Evolutionary conservation across 2,113 vertebrate species (phyloP).

Genomic region (Sinocyclocheilus anshuiensis): DNA sequence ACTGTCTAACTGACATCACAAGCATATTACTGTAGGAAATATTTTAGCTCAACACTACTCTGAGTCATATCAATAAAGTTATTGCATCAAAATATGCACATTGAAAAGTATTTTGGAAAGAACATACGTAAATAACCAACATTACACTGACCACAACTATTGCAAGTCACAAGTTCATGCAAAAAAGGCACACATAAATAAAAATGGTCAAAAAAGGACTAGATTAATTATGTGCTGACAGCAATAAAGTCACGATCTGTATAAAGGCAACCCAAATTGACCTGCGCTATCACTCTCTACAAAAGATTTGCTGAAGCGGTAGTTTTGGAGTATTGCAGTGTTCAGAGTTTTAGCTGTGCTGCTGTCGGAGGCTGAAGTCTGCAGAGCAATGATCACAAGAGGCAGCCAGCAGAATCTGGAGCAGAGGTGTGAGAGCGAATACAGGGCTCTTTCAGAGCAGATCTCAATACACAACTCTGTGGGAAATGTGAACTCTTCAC

Average conservation of each 20-base stretch:
- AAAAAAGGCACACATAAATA: too few relatives aligned
- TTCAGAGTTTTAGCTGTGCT: constrained; percentile 1
- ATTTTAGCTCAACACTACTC: too few relatives aligned
- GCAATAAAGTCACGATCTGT: neutral
- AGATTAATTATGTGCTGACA: neutral
- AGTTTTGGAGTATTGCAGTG: neutral
- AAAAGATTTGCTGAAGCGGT: neutral
- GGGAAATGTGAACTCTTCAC: neutral
- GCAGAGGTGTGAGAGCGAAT: neutral
- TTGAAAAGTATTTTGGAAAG: neutral
- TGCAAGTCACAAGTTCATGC: too few relatives aligned
- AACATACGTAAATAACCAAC: neutral
- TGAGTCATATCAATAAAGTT: too few relatives aligned
- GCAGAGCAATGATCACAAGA: neutral
- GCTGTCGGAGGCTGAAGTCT: too few relatives aligned
- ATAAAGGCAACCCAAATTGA: neutral
- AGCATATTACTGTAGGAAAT: too few relatives aligned
- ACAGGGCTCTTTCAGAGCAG: constrained; percentile 17
- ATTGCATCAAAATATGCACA: neutral
- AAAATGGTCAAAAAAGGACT: too few relatives aligned
- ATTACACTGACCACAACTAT: too few relatives aligned
- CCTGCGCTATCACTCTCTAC: neutral
- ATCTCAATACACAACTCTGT: constrained; percentile 2
- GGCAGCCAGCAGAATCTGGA: neutral
- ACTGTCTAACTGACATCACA: too few relatives aligned